phyloP scores from a whole-genome alignment of 2,113 vertebrate species.

The Myotis lucifugus region DNA sequence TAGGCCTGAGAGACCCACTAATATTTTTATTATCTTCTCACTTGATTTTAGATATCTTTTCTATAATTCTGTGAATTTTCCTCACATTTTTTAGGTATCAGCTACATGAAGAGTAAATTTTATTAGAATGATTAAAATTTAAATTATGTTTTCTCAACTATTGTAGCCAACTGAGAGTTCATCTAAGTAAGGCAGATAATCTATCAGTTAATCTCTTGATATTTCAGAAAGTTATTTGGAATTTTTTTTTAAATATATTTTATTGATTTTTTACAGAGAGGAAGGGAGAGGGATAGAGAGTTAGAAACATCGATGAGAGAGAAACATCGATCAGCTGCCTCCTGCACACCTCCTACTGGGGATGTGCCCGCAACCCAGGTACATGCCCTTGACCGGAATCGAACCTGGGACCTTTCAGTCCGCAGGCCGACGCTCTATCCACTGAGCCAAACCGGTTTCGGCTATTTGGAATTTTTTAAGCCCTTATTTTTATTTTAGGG shows the following conservation, averaged over 20 bases:
- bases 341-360: no score
- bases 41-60: not conserved
- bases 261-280: no score
- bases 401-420: no score
- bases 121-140: not conserved
- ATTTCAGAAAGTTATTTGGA: conserved; percentile 7
- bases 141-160: conserved; percentile 22
- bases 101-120: not conserved
- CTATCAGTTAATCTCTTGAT: not conserved
- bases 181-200: not conserved
- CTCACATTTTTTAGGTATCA: not conserved
- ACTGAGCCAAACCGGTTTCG: no score
- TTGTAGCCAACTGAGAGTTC: not conserved
- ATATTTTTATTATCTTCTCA: not conserved
- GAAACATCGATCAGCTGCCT: no score
- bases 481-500: not conserved
- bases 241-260: no score
- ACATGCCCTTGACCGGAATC: no score
- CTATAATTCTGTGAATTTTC: not conserved
- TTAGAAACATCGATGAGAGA: no score
- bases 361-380: no score
- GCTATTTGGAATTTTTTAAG: conserved; percentile 13
- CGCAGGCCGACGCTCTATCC: no score
- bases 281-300: no score
- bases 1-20: not conserved